These are phyloP conservation scores for Erpetoichthys calabaricus DNA, from an alignment of 2,797 vertebrate species.

Conservation along the genomic window DNA sequence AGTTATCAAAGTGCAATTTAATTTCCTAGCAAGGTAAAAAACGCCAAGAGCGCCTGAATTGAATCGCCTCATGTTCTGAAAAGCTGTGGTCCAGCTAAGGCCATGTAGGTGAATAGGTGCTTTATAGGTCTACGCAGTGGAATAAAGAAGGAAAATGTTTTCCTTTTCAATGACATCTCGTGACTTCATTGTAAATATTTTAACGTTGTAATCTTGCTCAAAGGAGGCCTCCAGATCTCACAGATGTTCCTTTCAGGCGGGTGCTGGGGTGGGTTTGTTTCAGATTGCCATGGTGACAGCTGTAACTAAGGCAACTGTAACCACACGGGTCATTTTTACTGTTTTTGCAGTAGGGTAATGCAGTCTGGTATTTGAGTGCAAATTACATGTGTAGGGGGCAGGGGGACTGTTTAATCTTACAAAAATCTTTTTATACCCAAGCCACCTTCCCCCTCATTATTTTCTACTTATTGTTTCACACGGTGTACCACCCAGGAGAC, in stretches of 20 bases:
- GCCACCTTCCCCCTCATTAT: no score
- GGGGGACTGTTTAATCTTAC: background rate
- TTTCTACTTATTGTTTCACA: no score
- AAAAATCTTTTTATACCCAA: no score
- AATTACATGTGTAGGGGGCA: background rate
- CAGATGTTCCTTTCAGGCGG: background rate
- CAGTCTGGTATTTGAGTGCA: background rate
- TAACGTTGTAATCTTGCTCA: background rate
- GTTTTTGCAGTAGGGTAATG: background rate
- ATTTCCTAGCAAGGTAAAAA: no score
- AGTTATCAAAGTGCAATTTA: no score
- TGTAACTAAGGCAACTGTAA: background rate
- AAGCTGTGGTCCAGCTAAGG: no score
- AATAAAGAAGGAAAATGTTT: no score
- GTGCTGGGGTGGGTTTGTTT: background rate
- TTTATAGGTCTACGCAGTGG: no score
- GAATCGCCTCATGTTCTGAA: no score
- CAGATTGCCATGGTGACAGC: background rate
- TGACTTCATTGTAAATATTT: background rate
- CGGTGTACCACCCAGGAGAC: no score
- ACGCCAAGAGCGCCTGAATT: no score
- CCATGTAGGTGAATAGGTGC: no score
- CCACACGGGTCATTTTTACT: background rate
- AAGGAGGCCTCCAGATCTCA: background rate
- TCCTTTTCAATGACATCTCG: background rate